Conservation (phyloP, 2,797 vertebrate genomes). For the Myotis pilosus region DNA sequence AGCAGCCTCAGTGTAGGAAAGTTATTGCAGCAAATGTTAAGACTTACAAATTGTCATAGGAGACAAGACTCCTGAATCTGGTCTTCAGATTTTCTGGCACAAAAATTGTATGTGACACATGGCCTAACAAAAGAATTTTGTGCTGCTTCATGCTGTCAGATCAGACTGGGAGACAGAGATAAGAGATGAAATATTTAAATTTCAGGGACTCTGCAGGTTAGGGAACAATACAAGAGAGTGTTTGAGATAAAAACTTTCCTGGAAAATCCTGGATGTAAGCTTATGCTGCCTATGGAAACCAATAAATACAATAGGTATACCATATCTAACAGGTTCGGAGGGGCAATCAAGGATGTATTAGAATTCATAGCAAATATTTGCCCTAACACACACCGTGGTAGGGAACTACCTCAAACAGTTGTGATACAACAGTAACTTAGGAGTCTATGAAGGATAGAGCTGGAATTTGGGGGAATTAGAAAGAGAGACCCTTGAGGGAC, state of each 20-base stretch:
- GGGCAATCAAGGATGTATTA: not conserved
- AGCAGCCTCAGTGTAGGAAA: not conserved
- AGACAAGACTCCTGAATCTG: not conserved
- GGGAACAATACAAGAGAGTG: not conserved
- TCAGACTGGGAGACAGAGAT: not conserved
- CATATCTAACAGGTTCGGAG: not conserved
- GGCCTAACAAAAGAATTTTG: conserved; percentile 38
- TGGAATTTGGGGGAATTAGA: not conserved
- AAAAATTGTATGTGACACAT: conserved; percentile 28
- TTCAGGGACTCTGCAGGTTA: conserved; percentile 19
- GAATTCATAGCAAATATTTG: not conserved
- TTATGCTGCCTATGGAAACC: not conserved
- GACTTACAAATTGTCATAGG: not conserved
- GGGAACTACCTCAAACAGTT: not conserved
- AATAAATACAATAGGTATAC: too few relatives aligned
- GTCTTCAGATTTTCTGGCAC: conserved; percentile 32
- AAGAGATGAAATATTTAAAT: conserved; percentile 50
- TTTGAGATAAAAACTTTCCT: conserved; percentile 45
- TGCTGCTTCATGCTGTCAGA: not conserved
- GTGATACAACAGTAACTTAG: not conserved
- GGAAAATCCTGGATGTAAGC: conserved; percentile 23
- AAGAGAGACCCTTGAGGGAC: not conserved
- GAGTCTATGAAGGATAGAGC: not conserved
- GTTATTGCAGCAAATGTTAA: not conserved
- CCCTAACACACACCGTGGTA: not conserved